A percentile compares a stretch with the other conserved stretches of the same genome.
phyloP scores from a whole-genome alignment of 2,888 invertebrate genomes.

The Polylopha cassiicola region DNA sequence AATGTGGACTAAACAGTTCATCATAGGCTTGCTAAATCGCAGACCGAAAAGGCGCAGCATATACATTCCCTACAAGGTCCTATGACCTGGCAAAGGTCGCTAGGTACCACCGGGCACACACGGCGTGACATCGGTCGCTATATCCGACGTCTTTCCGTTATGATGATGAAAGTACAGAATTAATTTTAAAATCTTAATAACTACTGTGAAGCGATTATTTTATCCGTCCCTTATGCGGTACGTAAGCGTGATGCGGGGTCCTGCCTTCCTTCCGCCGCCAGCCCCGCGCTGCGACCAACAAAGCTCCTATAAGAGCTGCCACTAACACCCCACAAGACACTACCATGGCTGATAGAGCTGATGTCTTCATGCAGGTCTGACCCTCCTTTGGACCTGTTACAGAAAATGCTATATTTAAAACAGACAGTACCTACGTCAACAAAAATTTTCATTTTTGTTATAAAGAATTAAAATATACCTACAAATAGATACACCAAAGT shows the following conservation, averaged over 20 bases:
- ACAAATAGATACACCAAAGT: no score
- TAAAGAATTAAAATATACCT: no score
- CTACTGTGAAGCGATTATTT: slow-evolving; percentile 46
- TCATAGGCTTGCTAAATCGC: no score
- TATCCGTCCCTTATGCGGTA: slow-evolving; percentile 81
- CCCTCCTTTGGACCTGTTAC: slow-evolving; percentile 55
- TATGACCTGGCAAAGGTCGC: no score
- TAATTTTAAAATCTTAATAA: no score
- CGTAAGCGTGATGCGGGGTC: slow-evolving; percentile 72
- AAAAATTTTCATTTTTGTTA: not conserved
- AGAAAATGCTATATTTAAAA: not conserved
- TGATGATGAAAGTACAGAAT: no score
- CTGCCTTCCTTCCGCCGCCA: slow-evolving; percentile 78
- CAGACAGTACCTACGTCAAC: not conserved
- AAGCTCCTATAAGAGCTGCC: slow-evolving; percentile 83
- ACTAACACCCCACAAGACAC: slow-evolving; percentile 82
- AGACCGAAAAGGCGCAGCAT: no score
- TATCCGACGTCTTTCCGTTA: no score
- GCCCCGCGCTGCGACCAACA: slow-evolving; percentile 86
- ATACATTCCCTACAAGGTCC: no score
- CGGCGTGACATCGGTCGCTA: no score
- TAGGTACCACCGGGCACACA: no score
- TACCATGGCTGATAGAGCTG: slow-evolving; percentile 81
- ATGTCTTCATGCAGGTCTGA: slow-evolving; percentile 81
- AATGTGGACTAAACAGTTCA: no score